These are phyloP conservation scores for Masnerella sp. DNA, from an alignment of 2,888 invertebrate genomes.

Conservation along the genomic window DNA sequence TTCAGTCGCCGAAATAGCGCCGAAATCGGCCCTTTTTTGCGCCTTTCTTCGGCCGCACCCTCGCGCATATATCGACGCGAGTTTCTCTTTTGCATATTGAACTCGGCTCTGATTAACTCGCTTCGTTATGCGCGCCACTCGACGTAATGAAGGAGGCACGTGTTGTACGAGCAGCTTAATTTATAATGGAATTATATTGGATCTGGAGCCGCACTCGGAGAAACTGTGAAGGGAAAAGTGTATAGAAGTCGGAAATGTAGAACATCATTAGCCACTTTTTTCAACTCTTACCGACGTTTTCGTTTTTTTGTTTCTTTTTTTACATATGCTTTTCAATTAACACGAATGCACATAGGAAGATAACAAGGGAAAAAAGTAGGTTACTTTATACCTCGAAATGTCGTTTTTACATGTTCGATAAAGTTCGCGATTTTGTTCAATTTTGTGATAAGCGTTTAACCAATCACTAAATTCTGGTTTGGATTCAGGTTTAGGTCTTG, in stretches of 20 bases:
- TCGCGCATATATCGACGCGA: slow-evolving; percentile 47
- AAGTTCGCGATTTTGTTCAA: no score
- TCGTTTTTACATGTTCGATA: no score
- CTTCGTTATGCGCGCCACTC: slow-evolving; percentile 56
- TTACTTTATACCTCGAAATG: slow-evolving; percentile 46
- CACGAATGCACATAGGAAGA: slow-evolving; percentile 49
- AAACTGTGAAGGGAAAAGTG: slow-evolving; percentile 54
- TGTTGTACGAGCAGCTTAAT: slow-evolving; percentile 58
- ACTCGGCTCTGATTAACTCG: slow-evolving; percentile 56
- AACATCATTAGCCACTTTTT: slow-evolving; percentile 59
- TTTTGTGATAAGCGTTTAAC: no score
- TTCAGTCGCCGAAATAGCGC: slow-evolving; percentile 28
- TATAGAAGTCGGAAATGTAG: slow-evolving; percentile 54
- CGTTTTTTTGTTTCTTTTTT: slow-evolving; percentile 28
- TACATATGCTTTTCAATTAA: slow-evolving; percentile 52
- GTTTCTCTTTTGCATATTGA: slow-evolving; percentile 58
- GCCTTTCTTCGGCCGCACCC: slow-evolving; percentile 24
- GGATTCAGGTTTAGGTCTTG: no score
- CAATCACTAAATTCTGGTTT: no score
- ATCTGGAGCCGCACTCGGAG: slow-evolving; percentile 57
- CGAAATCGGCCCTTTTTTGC: slow-evolving; percentile 14
- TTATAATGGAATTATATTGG: slow-evolving; percentile 59
- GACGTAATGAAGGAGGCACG: slow-evolving; percentile 58
- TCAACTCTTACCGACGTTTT: slow-evolving; percentile 52
- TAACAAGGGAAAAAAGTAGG: slow-evolving; percentile 50